Base-by-base conservation (phyloP, 2,797 vertebrate genomes). In the Apodemus agrarius region DNA sequence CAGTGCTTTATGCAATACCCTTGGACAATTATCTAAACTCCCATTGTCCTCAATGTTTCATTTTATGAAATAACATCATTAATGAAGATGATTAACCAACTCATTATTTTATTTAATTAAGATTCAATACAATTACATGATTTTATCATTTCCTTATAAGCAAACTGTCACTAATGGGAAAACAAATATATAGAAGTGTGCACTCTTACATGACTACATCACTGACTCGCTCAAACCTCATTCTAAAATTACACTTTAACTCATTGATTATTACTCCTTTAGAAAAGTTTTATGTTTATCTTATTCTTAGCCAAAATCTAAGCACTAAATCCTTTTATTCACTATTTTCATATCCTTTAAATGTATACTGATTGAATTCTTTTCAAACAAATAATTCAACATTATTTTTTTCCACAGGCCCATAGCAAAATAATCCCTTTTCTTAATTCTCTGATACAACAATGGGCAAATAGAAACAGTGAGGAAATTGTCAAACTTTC, bases 261-360 rank as follows among this genome's bases (percentile, higher is more conserved):
- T 37, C 3, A n/a, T 78, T 88, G 43, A 52, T 26, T 74, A n/a
- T 43, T 65, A 40, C n/a, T 79, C 87, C 14, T 72, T 6, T 67
- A 54, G 31, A 80, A 26, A 88, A 10, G 78, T 43, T 88, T 37
- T 78, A 11, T 17, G 3, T 85, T 76, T 82, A 46, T 79, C 37
- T 86, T 95, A 14, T 84, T 91, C 8, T 6, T 14, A 83, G 65
- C 14, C 63, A 86, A 92, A 92, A 91, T 91, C 43, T 83, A 63
- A 89, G 72, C 21, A 14, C 2, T n/a, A 49, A 31, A 8, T 86
- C 24, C 24, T 16, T 84, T 84, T n/a, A 57, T 21, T 5, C 24
- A 87, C 19, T 85, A 93, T 82, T 6, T 57, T 52, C 2, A 29
- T 84, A 67, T 40, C 21, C 2, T 94, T 24, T 84, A 93, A 78